Evolutionary conservation across 2,113 vertebrate genomes (phyloP).

Genomic region (Cichladusa arquata): DNA sequence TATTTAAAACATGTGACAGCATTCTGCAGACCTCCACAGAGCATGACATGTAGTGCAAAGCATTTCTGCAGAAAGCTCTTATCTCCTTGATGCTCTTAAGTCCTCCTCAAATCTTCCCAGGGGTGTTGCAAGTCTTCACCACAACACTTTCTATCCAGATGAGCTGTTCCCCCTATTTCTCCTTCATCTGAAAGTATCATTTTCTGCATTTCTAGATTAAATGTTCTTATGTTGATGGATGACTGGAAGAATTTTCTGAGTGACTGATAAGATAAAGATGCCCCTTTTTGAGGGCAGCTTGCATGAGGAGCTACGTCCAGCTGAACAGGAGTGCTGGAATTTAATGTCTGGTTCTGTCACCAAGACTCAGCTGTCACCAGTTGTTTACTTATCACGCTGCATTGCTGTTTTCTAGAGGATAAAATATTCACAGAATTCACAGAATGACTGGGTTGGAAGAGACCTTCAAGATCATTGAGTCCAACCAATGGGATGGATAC

Average conservation of each 20-base stretch:
- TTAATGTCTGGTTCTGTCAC: not conserved
- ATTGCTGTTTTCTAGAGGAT: not conserved
- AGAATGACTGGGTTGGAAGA: too few relatives aligned
- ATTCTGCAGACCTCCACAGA: not conserved
- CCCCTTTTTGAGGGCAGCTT: not conserved
- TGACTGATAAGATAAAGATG: not conserved
- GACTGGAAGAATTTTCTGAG: not conserved
- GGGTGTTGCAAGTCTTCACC: accelerated
- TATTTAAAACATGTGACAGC: not conserved
- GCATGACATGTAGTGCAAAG: accelerated
- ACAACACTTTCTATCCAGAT: accelerated
- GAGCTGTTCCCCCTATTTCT: not conserved
- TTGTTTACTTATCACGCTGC: not conserved
- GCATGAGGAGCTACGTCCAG: accelerated
- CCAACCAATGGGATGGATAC: too few relatives aligned
- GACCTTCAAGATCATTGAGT: too few relatives aligned
- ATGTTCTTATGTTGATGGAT: not conserved
- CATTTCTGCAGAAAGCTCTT: not conserved
- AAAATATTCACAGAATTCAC: not conserved
- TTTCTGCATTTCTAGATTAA: not conserved
- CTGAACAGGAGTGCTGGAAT: not conserved
- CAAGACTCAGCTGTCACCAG: not conserved
- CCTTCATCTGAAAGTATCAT: not conserved
- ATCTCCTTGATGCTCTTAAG: not conserved
- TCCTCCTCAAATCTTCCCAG: not conserved